Percentiles rank a stretch among this genome's conserved stretches.
Conservation (phyloP, 2,888 invertebrate genomes). For the Agrotis ipsilon region DNA sequence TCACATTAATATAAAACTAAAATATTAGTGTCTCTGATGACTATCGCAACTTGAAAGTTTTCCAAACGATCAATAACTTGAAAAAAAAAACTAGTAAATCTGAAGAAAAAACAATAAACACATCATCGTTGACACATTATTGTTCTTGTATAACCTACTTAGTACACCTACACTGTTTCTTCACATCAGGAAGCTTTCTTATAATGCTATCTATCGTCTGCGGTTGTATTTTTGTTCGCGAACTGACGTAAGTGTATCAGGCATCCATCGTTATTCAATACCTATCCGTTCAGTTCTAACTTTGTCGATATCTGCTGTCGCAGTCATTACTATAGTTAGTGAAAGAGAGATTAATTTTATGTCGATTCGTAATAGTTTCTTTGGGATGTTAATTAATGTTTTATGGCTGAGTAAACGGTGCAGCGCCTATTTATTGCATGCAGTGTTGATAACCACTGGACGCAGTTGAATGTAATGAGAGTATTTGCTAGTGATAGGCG, state of each 20-base stretch:
- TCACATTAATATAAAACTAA: background rate
- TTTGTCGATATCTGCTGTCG: slow-evolving; percentile 28
- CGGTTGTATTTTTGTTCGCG: slow-evolving; percentile 61
- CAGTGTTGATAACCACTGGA: slow-evolving; percentile 61
- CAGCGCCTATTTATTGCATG: slow-evolving; percentile 57
- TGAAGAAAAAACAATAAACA: background rate
- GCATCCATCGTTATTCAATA: slow-evolving; percentile 63
- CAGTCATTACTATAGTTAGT: slow-evolving; percentile 10
- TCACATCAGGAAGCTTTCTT: slow-evolving; percentile 59
- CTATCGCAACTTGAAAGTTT: background rate
- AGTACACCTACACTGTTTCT: slow-evolving; percentile 40
- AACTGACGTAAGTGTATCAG: slow-evolving; percentile 62
- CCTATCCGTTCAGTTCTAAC: slow-evolving; percentile 8
- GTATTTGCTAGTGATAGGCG: slow-evolving; percentile 61
- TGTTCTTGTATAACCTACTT: slow-evolving; percentile 15
- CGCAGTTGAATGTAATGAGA: slow-evolving; percentile 58
- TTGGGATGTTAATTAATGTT: slow-evolving; percentile 35
- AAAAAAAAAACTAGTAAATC: background rate
- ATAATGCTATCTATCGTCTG: slow-evolving; percentile 39
- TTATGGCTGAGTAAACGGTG: slow-evolving; percentile 40
- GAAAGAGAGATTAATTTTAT: slow-evolving; percentile 34
- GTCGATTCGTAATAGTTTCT: slow-evolving; percentile 38
- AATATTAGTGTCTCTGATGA: background rate
- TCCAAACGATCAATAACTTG: background rate
- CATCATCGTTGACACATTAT: slow-evolving; percentile 15